A percentile compares a stretch with the other conserved stretches of the same genome.
phyloP scores from a whole-genome alignment of 2,797 vertebrate species.

The Mergus octosetaceus region DNA sequence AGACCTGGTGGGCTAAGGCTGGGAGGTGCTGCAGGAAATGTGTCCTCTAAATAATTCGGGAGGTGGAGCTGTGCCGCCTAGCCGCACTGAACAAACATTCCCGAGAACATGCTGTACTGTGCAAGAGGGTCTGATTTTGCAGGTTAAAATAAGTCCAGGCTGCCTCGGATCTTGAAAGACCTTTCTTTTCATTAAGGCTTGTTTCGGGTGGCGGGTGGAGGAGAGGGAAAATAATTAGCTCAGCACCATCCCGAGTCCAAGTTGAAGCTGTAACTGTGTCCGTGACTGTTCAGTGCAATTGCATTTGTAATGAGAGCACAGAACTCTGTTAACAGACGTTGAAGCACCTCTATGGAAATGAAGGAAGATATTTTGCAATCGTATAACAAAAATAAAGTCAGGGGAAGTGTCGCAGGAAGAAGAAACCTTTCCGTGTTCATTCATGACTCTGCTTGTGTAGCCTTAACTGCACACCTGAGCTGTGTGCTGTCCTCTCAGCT shows the following conservation, averaged over 20 bases:
- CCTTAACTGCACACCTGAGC: background rate
- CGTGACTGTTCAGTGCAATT: background rate
- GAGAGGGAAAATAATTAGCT: background rate
- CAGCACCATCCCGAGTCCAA: background rate
- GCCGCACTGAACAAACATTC: slow-evolving; percentile 56
- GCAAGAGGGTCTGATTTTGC: slow-evolving; percentile 39
- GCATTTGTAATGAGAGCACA: background rate
- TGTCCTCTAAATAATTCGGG: slow-evolving; percentile 58
- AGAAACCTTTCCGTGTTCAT: background rate
- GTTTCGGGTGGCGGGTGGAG: background rate
- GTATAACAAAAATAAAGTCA: background rate
- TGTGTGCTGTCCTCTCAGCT: rapidly evolving
- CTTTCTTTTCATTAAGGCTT: background rate
- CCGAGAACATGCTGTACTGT: slow-evolving; percentile 38
- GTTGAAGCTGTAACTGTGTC: background rate
- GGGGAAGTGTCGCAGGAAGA: background rate
- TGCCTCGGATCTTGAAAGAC: background rate
- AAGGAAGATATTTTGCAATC: background rate
- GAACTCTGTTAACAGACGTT: background rate
- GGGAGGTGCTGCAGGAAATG: slow-evolving; percentile 44
- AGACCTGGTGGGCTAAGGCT: background rate
- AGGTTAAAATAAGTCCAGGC: slow-evolving; percentile 35
- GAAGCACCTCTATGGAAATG: background rate
- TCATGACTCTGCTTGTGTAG: background rate
- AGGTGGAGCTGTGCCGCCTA: slow-evolving; percentile 56